Conservation (phyloP, 2,888 invertebrate genomes). For the Catocala nupta region DNA sequence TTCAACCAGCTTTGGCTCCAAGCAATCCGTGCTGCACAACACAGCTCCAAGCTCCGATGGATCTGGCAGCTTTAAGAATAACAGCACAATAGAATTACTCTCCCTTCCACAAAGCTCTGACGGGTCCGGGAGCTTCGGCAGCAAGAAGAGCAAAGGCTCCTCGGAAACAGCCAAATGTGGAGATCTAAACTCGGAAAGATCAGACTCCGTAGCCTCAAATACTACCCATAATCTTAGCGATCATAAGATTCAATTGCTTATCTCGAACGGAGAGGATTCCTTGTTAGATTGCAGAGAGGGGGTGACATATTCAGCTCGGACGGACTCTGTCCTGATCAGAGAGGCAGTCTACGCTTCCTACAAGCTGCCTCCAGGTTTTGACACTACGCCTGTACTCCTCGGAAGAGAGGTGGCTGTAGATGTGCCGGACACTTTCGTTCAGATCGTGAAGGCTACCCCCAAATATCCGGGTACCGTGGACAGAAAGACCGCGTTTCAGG, state of each 20-base stretch:
- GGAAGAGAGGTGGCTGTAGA: conserved; percentile 93
- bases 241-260: conserved; percentile 80
- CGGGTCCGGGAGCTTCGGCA: conserved; percentile 78
- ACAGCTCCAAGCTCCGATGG: conserved; percentile 77
- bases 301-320: conserved; percentile 81
- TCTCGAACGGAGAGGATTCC: conserved; percentile 82
- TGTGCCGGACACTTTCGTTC: conserved; percentile 95
- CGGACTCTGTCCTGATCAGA: conserved; percentile 83
- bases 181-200: conserved; percentile 70
- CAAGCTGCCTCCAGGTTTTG: conserved; percentile 81
- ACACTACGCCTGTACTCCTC: conserved; percentile 82
- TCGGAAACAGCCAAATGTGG: conserved; percentile 81
- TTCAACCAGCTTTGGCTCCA: conserved; percentile 81
- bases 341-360: conserved; percentile 83
- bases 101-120: conserved; percentile 81
- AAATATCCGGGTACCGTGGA: conserved; percentile 89
- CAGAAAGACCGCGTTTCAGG: conserved; percentile 84
- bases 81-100: conserved; percentile 75
- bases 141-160: conserved; percentile 80
- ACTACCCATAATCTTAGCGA: conserved; percentile 74
- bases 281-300: conserved; percentile 81
- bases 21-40: conserved; percentile 77
- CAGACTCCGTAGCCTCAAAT: conserved; percentile 74
- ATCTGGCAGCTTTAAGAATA: conserved; percentile 79
- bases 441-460: conserved; percentile 92